A percentile compares a stretch with the other conserved stretches of the same genome.
Evolutionary conservation across 1,140 invertebrate species (phyloP).

Genomic region (Wiebesia pumilae): DNA sequence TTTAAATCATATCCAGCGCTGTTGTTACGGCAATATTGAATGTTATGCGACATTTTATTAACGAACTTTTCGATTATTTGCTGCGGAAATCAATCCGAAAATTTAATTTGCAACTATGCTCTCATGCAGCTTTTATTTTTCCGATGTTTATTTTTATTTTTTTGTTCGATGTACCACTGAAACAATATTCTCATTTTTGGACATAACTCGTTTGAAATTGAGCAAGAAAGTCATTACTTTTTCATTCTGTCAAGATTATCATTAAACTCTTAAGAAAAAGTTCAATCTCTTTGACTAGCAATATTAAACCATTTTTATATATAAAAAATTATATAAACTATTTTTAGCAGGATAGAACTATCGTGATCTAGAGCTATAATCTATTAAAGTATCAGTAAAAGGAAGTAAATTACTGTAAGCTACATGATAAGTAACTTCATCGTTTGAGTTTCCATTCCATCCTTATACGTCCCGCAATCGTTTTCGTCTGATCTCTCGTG

Average conservation of each 20-base stretch:
- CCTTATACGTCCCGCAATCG: not conserved
- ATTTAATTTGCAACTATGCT: not conserved
- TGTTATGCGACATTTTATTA: not conserved
- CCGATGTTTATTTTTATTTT: not conserved
- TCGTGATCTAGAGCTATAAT: too few species aligned
- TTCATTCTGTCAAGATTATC: too few species aligned
- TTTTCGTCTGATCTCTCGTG: not conserved
- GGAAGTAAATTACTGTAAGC: not conserved
- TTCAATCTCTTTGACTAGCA: too few species aligned
- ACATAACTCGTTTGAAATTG: not conserved
- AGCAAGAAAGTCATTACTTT: too few species aligned
- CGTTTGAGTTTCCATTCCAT: not conserved
- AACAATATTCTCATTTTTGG: not conserved
- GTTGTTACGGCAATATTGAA: not conserved
- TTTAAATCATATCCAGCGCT: not conserved
- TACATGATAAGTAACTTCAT: not conserved
- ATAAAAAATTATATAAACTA: too few species aligned
- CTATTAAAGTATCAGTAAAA: not conserved
- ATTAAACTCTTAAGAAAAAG: too few species aligned
- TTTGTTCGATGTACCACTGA: not conserved
- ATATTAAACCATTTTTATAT: too few species aligned
- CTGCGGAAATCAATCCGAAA: not conserved
- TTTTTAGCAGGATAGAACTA: too few species aligned
- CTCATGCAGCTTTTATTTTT: not conserved
- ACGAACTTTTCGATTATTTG: not conserved